These are phyloP conservation scores for Tylochromis polylepis DNA, from an alignment of 2,113 vertebrate species.

Conservation along the genomic window DNA sequence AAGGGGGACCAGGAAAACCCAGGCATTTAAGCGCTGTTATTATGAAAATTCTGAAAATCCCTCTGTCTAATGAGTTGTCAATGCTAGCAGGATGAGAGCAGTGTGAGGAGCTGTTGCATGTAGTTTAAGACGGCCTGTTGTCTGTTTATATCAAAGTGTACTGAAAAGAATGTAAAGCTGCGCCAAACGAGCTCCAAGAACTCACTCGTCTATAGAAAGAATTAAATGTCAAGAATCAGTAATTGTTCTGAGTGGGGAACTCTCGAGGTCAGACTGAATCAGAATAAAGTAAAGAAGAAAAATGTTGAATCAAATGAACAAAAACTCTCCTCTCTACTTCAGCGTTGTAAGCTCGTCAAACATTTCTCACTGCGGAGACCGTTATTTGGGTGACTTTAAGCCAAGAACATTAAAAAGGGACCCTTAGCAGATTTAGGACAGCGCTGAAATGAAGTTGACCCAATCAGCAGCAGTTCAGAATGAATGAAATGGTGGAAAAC, in stretches of 20 bases:
- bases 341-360: neutral
- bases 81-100: slow-evolving; percentile 36
- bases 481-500: slow-evolving; percentile 40
- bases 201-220: neutral
- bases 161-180: neutral
- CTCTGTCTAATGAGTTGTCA: slow-evolving; percentile 68
- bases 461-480: slow-evolving; percentile 47
- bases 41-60: slow-evolving; percentile 63
- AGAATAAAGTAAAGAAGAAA: slow-evolving; percentile 4
- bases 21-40: slow-evolving; percentile 57
- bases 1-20: slow-evolving; percentile 53
- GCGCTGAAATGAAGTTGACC: slow-evolving; percentile 66
- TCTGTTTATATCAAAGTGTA: neutral
- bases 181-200: neutral
- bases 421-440: slow-evolving; percentile 58
- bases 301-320: slow-evolving; percentile 12
- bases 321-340: neutral
- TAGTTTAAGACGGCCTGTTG: slow-evolving; percentile 10
- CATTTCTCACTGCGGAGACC: slow-evolving; percentile 19
- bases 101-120: slow-evolving; percentile 20
- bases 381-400: slow-evolving; percentile 55
- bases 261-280: slow-evolving; percentile 11
- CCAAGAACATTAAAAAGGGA: slow-evolving; percentile 41
- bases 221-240: slow-evolving; percentile 8
- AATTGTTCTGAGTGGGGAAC: neutral